Percentiles rank a stretch among this genome's conserved stretches.
These are phyloP conservation scores for Drosophila paranaensis DNA, from an alignment of 2,888 invertebrate species.

Conservation along the genomic window DNA sequence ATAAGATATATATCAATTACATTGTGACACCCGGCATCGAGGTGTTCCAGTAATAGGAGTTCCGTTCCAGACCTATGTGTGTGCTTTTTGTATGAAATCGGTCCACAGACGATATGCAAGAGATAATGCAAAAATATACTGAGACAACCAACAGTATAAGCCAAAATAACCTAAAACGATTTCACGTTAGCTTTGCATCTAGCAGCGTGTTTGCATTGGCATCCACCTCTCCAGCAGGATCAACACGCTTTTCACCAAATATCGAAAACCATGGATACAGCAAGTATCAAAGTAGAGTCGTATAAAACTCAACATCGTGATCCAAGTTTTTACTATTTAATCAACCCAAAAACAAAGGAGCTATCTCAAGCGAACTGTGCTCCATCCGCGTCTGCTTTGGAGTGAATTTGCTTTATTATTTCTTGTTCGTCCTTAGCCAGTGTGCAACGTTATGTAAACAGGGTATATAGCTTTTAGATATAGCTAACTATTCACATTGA, in stretches of 20 bases:
- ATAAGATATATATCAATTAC: slow-evolving; percentile 30
- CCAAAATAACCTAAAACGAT: slow-evolving; percentile 74
- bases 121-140: slow-evolving; percentile 72
- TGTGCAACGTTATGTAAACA: not conserved
- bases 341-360: not conserved
- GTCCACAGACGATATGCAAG: slow-evolving; percentile 80
- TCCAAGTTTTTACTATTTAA: not conserved
- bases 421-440: not conserved
- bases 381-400: too few relatives aligned
- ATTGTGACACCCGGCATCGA: slow-evolving; percentile 82
- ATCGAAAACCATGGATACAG: slow-evolving; percentile 82
- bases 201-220: not conserved
- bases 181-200: not conserved
- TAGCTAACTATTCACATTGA: not conserved
- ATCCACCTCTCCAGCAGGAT: slow-evolving; percentile 73
- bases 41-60: slow-evolving; percentile 83
- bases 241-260: slow-evolving; percentile 67
- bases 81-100: slow-evolving; percentile 82
- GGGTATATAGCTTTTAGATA: not conserved
- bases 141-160: slow-evolving; percentile 70
- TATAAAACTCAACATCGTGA: slow-evolving; percentile 46
- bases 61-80: slow-evolving; percentile 82
- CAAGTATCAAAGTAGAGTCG: slow-evolving; percentile 77
- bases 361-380: slow-evolving; percentile 1
- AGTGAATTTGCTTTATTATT: not conserved